phyloP scores from a whole-genome alignment of 2,797 vertebrate genomes.

The Mico argentatus region DNA sequence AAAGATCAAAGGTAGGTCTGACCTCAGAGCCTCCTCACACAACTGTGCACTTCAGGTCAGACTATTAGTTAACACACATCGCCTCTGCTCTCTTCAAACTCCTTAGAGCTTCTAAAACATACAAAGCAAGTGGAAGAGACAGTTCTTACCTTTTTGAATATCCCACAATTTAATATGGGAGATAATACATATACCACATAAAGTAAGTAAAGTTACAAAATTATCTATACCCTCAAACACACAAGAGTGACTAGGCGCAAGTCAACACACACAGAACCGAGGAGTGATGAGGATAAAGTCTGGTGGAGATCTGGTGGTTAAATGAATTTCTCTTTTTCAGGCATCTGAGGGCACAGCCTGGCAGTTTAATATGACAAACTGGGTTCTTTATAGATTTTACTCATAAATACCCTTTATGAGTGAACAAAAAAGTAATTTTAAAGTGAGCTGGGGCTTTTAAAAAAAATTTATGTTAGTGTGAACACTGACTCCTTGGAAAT shows the following conservation, averaged over 20 bases:
- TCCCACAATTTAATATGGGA: not conserved
- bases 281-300: no score
- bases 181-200: not conserved
- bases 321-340: not conserved
- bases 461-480: not conserved
- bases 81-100: not conserved
- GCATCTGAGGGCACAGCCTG: not conserved
- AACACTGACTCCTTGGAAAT: not conserved
- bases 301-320: not conserved
- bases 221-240: not conserved
- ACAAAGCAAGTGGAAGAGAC: not conserved
- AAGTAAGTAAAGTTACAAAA: not conserved
- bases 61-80: not conserved
- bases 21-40: not conserved
- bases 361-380: not conserved
- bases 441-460: not conserved
- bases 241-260: not conserved
- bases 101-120: not conserved
- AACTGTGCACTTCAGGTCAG: not conserved
- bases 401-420: not conserved
- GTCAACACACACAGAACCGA: not conserved
- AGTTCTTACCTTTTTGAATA: not conserved
- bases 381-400: not conserved
- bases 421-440: not conserved
- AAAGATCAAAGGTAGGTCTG: not conserved